Evolutionary conservation across 2,797 vertebrate genomes (phyloP).

Genomic region (Peromyscus nudipes): DNA sequence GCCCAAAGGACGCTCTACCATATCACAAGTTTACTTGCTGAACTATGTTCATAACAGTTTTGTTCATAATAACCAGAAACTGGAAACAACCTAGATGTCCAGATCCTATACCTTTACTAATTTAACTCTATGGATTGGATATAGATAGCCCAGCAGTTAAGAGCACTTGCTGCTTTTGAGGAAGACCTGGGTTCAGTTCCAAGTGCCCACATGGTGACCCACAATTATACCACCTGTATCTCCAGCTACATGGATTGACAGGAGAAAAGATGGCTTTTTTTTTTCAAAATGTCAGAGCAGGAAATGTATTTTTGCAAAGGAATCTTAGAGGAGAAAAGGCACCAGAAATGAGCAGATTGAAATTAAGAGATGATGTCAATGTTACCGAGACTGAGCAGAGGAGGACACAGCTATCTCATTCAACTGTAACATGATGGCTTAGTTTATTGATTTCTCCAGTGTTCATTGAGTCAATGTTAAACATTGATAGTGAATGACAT

Average conservation of each 20-base stretch:
- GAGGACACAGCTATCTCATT: not conserved
- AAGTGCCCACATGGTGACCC: too few species aligned
- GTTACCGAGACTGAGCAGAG: not conserved
- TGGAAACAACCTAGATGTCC: not conserved
- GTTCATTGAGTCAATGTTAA: not conserved
- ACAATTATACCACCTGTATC: not conserved
- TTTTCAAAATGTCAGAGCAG: not conserved
- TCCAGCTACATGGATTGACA: not conserved
- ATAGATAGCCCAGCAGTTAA: not conserved
- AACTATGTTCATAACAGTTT: not conserved
- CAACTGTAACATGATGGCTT: not conserved
- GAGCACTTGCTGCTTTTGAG: not conserved
- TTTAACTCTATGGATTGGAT: not conserved
- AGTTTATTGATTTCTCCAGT: not conserved
- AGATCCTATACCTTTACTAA: not conserved
- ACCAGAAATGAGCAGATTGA: not conserved
- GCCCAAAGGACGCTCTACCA: not conserved
- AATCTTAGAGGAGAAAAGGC: not conserved
- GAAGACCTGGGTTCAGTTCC: not conserved
- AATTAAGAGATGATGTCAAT: not conserved
- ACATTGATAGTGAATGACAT: not conserved
- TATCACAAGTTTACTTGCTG: not conserved
- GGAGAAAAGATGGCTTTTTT: not conserved
- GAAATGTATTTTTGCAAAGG: not conserved
- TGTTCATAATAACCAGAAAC: not conserved